These are phyloP conservation scores for Thinocorus orbignyianus DNA, from an alignment of 2,113 vertebrate genomes.

Conservation along the genomic window DNA sequence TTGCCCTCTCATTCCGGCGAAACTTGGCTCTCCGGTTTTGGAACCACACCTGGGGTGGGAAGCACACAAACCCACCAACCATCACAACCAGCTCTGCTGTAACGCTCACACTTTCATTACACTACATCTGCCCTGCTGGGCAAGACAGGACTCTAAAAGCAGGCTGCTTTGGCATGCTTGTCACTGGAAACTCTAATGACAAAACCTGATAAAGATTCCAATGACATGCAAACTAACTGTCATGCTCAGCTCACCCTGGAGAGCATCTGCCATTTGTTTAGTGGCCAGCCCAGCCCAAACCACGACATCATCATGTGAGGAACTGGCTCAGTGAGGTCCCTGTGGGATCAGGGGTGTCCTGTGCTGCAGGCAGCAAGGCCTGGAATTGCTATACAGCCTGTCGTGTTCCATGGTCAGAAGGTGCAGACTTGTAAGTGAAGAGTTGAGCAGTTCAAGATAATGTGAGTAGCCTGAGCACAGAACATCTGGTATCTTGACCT, in stretches of 20 bases:
- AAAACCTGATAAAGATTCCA: background rate
- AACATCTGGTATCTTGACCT: background rate
- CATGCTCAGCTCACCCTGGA: background rate
- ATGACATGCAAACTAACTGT: background rate
- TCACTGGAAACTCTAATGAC: background rate
- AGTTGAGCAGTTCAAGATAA: background rate
- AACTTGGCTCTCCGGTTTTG: slow-evolving; percentile 98
- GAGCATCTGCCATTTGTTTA: background rate
- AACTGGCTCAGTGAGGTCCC: background rate
- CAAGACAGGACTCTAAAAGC: background rate
- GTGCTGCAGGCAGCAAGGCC: background rate
- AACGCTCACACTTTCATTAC: no score
- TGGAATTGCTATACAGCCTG: background rate
- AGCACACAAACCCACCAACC: background rate
- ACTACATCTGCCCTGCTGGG: background rate
- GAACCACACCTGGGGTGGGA: slow-evolving; percentile 89
- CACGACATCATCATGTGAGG: fast-evolving
- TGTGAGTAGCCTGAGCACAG: background rate
- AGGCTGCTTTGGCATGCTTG: background rate
- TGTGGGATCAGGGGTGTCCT: background rate
- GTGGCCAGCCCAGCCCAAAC: background rate
- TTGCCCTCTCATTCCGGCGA: slow-evolving; percentile 92
- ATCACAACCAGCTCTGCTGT: background rate
- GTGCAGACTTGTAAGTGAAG: background rate
- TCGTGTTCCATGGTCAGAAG: background rate